Evolutionary conservation across 2,888 invertebrate species (phyloP), one percentile per base, ranked within the genome.

Genomic region (Plusia festucae): DNA sequence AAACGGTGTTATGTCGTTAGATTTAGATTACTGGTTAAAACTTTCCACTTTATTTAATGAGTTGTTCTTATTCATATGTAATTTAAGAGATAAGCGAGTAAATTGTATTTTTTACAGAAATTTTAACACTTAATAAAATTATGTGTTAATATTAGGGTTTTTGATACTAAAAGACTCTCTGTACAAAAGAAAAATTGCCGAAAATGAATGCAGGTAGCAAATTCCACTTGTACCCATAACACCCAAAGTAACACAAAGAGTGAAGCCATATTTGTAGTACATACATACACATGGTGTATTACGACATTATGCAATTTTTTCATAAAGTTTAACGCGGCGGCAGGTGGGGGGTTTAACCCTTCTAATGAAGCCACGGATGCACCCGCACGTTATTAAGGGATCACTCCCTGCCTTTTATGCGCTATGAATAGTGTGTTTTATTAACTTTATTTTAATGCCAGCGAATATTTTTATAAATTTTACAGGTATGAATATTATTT

Each of bases 371-470:
- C 84, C 84, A 79, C 83, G 85, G 88, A 86, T 89, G 85, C 85
- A 82, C 83, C 83, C 80, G 83, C 84, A 85, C 87, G 86, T 89
- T 90, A 90, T 88, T 88, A 90, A 87, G 70, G 86, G 90, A 90
- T 90, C 88, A 90, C 84, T 82, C 75, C 74, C 76, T 76, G 81
- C 84, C 82, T 86, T 74, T 90, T 87, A 85, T 85, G 78, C 79
- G 68, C 72, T 69, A 83, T 84, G 86, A 87, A 85, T 84, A 85
- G 83, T 79, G 82, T 85, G 85, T 88, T 90, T 88, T 88, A 89
- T 87, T 84, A 88, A 85, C 84, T 82, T 88, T 81, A 85, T 86
- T 85, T 85, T 87, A 85, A 87, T 86, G 72, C 73, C 57, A 74
- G 67, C 73, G 65, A 73, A 72, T 70, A 79, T 80, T 81, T 70